Base-by-base conservation (phyloP, 1,140 invertebrate genomes). In the Pseudomyrmex concolor region DNA sequence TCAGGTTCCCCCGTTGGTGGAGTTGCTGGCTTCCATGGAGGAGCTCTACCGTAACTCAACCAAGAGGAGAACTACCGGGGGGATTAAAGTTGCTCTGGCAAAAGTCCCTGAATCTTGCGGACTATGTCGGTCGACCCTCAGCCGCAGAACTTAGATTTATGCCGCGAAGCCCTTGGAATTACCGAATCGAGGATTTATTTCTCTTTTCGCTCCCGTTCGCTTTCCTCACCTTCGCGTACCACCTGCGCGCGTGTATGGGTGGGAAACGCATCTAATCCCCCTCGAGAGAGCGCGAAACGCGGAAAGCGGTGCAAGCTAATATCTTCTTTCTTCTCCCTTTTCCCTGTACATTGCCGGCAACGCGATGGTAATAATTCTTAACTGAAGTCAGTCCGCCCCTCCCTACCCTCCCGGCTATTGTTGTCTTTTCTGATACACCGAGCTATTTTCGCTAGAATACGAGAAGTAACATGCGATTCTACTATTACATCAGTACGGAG, bases 81-180 rank as follows among this genome's bases (percentile, higher is more conserved):
- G 92, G 91, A 93, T 93, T 93, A 93, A 90, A 92, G 90, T 92
- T 91, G 88, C 90, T 90, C 91, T 91, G 91, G 91, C 91, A 92
- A 92, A 91, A 91, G 92, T 93, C 92, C 89, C 90, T 93, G 93
- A 93, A 93, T 94, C 92, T 93, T 92, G 89, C 84, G 89, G 83
- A 87, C 87, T 87, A 84, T 89, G 87, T 89, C 86, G 91, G 90
- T 85, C 90, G 87, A 89, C 84, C 91, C 89, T 91, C 86, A 87
- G 89, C 89, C 90, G 91, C 91, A 91, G 87, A 93, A 94, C 90
- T 94, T 93, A 91, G 92, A 94, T 94, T 94, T 93, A 93, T 94
- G 92, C 92, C 85, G 85, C 86, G 88, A 89, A 92, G 90, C 91
- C 91, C 90, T 89, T 84, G 91, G 91, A 94, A 93, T 93, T 93